A percentile compares a stretch with the other conserved stretches of the same genome.
These are phyloP conservation scores for Papilio gigon DNA, from an alignment of 2,888 invertebrate species.

Conservation along the genomic window DNA sequence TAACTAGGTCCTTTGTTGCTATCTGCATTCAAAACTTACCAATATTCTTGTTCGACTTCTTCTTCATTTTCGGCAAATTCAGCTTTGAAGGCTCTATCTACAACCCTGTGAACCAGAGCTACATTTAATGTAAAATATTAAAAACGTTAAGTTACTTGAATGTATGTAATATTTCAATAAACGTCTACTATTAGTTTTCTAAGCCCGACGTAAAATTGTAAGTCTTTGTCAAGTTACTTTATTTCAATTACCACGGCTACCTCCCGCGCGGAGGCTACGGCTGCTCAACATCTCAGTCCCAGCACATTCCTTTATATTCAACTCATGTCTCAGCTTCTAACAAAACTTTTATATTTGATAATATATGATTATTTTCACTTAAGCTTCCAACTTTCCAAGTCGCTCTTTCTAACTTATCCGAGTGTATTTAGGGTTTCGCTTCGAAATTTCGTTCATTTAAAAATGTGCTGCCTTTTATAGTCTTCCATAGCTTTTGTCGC, in stretches of 20 bases:
- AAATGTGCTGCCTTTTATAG: slow-evolving; percentile 42
- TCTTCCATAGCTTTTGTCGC: slow-evolving; percentile 43
- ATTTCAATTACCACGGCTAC: slow-evolving; percentile 41
- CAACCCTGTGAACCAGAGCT: no score
- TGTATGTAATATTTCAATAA: no score
- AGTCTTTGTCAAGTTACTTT: slow-evolving; percentile 30
- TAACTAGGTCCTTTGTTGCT: no score
- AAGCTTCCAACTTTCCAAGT: slow-evolving; percentile 37
- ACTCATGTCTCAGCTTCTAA: slow-evolving; percentile 41
- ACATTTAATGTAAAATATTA: background rate
- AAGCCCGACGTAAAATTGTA: slow-evolving; percentile 24
- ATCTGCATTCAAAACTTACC: no score
- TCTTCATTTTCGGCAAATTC: no score
- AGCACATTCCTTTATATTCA: slow-evolving; percentile 42
- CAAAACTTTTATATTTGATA: slow-evolving; percentile 45
- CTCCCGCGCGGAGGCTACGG: slow-evolving; percentile 41
- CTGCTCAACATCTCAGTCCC: slow-evolving; percentile 36
- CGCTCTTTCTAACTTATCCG: slow-evolving; percentile 27
- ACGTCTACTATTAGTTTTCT: slow-evolving; percentile 23
- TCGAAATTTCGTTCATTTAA: slow-evolving; percentile 35
- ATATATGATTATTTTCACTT: slow-evolving; percentile 47
- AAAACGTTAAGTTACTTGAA: no score
- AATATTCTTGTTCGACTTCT: no score
- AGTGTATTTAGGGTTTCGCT: slow-evolving; percentile 31
- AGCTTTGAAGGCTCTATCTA: no score